Evolutionary conservation across 2,113 vertebrate genomes (phyloP), one percentile per base, ranked within the genome.

Genomic region (Pelobates fuscus): DNA sequence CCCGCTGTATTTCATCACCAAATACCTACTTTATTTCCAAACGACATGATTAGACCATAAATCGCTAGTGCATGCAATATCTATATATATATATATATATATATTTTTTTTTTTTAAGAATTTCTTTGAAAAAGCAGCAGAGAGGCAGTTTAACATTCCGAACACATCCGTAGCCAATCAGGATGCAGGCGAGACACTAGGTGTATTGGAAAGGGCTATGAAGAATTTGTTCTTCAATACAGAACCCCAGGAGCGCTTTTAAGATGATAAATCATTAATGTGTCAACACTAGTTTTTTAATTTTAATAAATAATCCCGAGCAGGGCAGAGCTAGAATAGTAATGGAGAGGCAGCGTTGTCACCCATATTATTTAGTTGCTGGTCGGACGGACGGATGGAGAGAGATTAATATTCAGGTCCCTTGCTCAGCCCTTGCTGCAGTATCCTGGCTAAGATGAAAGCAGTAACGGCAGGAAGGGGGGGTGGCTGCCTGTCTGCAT

Each of bases 211-310:
- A 43, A 54, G 24, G 20, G 46, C 29, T 11, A 43, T 23, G 18
- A 66, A 41, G 52, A 67, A 75, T 67, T 44, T 58, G 59, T 67
- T 37, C 32, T 52, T 46, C 32, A 8, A 66, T 27, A 60, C 30
- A 75, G 72, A 29, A 29, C 52, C 21, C n/a, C 52, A 18, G 49
- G 4, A 25, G 46, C 61, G 24, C 21, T 66, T 74, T 66, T 27
- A 74, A 65, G 49, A 27, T 26, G 52, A 67, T 67, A 67, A 75
- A 75, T 75, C 72, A 75, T 75, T 58, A 67, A 75, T 67, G 72
- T 67, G 72, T 59, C 72, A 75, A 67, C 49, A 59, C 8, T 44
- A 10, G 37, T 26, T 59, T 67, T 66, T 41, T 67, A 59, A 75
- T 67, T 75, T 43, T 67, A 75, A 75, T 67, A 75, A 75, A 75